phyloP scores from a whole-genome alignment of 2,888 invertebrate genomes.

The Drosophila vallismaia region DNA sequence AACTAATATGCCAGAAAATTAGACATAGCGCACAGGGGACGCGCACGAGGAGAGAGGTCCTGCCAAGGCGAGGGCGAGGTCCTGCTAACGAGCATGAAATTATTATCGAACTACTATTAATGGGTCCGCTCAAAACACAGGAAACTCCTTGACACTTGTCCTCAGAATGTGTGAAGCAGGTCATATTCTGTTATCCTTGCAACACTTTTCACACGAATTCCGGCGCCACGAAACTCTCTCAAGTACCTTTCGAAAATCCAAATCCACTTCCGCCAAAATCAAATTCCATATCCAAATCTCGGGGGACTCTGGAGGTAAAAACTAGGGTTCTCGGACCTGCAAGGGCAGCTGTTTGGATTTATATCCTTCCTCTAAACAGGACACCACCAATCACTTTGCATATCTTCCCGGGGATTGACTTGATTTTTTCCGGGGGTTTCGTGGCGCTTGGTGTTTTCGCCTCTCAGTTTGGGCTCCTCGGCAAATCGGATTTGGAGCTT shows the following conservation, averaged over 20 bases:
- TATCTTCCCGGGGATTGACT: conserved; percentile 21
- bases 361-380: neutral
- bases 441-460: conserved; percentile 2
- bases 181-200: conserved; percentile 8
- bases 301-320: conserved; percentile 12
- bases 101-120: conserved; percentile 79
- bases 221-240: conserved; percentile 65
- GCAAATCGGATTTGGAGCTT: conserved; percentile 75
- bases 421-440: conserved; percentile 2
- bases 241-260: conserved; percentile 46
- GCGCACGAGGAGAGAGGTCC: neutral
- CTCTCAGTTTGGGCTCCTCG: conserved; percentile 19
- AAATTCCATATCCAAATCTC: conserved; percentile 18
- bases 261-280: conserved; percentile 4
- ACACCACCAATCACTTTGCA: conserved; percentile 8
- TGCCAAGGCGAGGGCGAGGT: conserved; percentile 1
- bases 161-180: conserved; percentile 29
- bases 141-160: conserved; percentile 66
- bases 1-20: conserved; percentile 43
- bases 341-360: neutral
- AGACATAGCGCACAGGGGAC: conserved; percentile 6
- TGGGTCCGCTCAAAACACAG: conserved; percentile 54
- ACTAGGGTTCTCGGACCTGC: neutral
- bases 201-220: conserved; percentile 65
- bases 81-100: conserved; percentile 81